Conservation (phyloP, 1,140 invertebrate species). For the Drosophila willistoni region DNA sequence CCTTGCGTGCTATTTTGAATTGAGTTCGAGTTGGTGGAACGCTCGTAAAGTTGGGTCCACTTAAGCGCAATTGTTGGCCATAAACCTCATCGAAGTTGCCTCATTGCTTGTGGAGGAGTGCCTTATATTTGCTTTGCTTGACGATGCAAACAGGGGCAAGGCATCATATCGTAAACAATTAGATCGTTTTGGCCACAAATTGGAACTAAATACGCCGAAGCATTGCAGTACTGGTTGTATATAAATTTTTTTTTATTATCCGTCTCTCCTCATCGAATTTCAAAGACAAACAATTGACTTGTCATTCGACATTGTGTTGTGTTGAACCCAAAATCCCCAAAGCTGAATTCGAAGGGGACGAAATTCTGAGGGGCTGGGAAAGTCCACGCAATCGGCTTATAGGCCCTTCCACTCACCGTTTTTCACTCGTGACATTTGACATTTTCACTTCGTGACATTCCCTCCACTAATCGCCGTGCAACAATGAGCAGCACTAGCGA, state of each 20-base stretch:
- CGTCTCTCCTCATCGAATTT: conserved; percentile 33
- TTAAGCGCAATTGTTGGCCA: conserved; percentile 78
- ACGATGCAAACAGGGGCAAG: conserved; percentile 34
- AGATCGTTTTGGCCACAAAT: conserved; percentile 64
- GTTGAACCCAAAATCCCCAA: conserved; percentile 38
- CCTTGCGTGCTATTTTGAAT: conserved; percentile 76
- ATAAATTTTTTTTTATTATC: conserved; percentile 20
- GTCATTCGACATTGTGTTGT: conserved; percentile 72
- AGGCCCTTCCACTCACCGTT: conserved; percentile 47
- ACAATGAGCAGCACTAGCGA: conserved; percentile 56
- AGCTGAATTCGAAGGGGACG: conserved; percentile 35
- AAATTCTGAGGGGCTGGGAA: conserved; percentile 30
- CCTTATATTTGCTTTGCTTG: conserved; percentile 2
- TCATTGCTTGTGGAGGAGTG: conserved; percentile 12
- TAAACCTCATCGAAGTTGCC: conserved; percentile 52
- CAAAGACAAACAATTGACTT: conserved; percentile 75
- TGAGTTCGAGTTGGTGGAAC: conserved; percentile 48
- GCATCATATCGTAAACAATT: conserved; percentile 67
- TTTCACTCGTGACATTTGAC: conserved; percentile 54
- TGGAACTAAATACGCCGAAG: conserved; percentile 70
- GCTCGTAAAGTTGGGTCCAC: conserved; percentile 77
- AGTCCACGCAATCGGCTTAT: conserved; percentile 79
- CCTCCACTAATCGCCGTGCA: conserved; percentile 35
- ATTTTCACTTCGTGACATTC: no score
- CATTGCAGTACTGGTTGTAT: conserved; percentile 39